A percentile compares a stretch with the other conserved stretches of the same genome.
Evolutionary conservation across 2,797 vertebrate species (phyloP).

Genomic region (Hafferia zeledoni): DNA sequence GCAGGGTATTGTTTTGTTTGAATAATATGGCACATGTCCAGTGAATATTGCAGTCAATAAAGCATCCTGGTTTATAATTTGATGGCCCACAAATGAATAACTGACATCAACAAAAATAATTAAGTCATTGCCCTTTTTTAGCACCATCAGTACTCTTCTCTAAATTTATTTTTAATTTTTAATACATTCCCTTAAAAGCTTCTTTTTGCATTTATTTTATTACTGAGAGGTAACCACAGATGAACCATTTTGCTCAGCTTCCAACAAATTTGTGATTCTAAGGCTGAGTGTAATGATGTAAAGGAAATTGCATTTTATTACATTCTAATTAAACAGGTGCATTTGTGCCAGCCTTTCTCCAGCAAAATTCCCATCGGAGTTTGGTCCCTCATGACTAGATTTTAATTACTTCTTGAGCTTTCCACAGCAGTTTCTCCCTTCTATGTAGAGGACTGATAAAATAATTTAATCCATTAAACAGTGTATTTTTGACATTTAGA

Average conservation of each 20-base stretch:
- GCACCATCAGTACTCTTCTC: neutral
- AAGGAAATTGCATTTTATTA: conserved; percentile 13
- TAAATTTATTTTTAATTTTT: conserved; percentile 1
- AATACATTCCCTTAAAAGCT: neutral
- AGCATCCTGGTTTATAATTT: neutral
- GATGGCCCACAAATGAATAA: conserved; percentile 32
- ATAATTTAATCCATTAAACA: neutral
- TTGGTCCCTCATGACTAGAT: neutral
- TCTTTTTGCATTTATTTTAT: neutral
- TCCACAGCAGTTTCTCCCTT: neutral
- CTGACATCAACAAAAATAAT: conserved; percentile 32
- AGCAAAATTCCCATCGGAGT: neutral
- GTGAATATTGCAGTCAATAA: conserved; percentile 60
- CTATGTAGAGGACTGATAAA: neutral
- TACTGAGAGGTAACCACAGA: neutral
- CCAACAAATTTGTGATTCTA: neutral
- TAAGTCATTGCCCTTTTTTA: conserved; percentile 22
- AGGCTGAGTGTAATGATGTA: neutral
- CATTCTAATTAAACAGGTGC: conserved; percentile 33
- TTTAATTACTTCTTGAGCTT: neutral
- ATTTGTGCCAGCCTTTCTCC: neutral
- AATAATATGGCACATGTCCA: conserved; percentile 59
- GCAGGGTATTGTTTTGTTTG: conserved; percentile 55
- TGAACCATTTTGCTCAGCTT: neutral
- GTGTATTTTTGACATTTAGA: neutral